Conservation (phyloP, 2,888 invertebrate genomes). For the Lasioglossum figueresi region DNA sequence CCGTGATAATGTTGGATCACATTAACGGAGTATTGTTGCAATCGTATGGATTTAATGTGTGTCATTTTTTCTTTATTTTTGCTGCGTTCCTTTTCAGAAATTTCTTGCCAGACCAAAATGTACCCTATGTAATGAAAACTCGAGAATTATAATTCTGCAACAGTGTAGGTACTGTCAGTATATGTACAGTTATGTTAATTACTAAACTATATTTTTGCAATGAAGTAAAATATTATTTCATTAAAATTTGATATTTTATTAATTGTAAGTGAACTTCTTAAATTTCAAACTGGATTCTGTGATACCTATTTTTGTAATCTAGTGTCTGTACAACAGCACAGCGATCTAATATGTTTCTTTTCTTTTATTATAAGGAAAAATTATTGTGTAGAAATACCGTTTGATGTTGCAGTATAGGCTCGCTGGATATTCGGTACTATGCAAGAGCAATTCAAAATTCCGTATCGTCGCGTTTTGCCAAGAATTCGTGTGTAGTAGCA, state of each 20-base stretch:
- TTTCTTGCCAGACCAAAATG: slow-evolving; percentile 71
- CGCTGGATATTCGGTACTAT: slow-evolving; percentile 85
- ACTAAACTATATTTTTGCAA: background rate
- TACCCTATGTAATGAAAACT: slow-evolving; percentile 60
- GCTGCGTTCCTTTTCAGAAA: background rate
- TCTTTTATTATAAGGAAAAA: background rate
- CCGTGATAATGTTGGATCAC: slow-evolving; percentile 65
- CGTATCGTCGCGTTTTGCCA: slow-evolving; percentile 72
- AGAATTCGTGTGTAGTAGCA: slow-evolving; percentile 43
- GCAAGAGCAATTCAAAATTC: slow-evolving; percentile 85
- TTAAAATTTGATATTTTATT: background rate
- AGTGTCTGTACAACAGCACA: background rate
- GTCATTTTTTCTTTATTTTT: slow-evolving; percentile 42
- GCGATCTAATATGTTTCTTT: background rate
- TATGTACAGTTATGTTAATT: background rate
- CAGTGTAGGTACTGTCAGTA: background rate
- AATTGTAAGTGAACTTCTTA: background rate
- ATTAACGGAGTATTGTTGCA: slow-evolving; percentile 71
- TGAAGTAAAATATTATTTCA: background rate
- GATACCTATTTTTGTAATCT: background rate
- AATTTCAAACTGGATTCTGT: background rate
- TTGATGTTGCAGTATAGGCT: slow-evolving; percentile 82
- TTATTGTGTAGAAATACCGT: slow-evolving; percentile 64
- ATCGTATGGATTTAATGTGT: slow-evolving; percentile 67
- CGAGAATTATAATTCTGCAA: background rate